These are phyloP conservation scores for Agrilus planipennis DNA, from an alignment of 1,140 invertebrate genomes.

Conservation along the genomic window DNA sequence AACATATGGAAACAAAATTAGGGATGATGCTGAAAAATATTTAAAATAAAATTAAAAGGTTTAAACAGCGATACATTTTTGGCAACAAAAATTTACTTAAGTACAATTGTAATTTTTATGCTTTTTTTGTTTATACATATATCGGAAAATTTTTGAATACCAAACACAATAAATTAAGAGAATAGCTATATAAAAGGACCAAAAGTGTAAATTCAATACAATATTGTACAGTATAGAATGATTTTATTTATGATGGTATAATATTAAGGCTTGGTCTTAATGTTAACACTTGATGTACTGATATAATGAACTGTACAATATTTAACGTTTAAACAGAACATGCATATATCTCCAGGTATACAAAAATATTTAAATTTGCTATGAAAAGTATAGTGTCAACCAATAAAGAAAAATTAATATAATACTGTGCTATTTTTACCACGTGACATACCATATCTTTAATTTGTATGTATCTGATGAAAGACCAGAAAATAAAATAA, in stretches of 20 bases:
- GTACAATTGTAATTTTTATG: background rate
- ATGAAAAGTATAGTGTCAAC: background rate
- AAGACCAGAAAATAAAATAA: background rate
- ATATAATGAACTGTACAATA: constrained; percentile 28
- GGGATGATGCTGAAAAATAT: too few relatives aligned
- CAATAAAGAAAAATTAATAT: background rate
- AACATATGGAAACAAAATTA: too few relatives aligned
- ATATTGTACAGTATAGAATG: background rate
- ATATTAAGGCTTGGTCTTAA: constrained; percentile 33
- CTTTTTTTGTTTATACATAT: background rate
- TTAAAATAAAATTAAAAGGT: too few relatives aligned
- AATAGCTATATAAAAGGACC: too few relatives aligned
- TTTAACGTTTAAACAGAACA: constrained; percentile 7
- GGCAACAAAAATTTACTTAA: too few relatives aligned
- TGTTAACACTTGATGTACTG: constrained; percentile 30
- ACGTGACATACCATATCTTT: too few relatives aligned
- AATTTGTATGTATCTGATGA: background rate
- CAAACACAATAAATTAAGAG: too few relatives aligned
- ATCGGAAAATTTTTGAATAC: too few relatives aligned
- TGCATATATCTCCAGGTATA: background rate
- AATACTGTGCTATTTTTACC: too few relatives aligned
- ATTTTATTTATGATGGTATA: constrained; percentile 24
- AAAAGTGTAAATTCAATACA: too few relatives aligned
- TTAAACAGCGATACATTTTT: too few relatives aligned
- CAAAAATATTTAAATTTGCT: background rate